These are phyloP conservation scores for Dascyllus trimaculatus DNA, from an alignment of 2,113 vertebrate species.

Conservation along the genomic window DNA sequence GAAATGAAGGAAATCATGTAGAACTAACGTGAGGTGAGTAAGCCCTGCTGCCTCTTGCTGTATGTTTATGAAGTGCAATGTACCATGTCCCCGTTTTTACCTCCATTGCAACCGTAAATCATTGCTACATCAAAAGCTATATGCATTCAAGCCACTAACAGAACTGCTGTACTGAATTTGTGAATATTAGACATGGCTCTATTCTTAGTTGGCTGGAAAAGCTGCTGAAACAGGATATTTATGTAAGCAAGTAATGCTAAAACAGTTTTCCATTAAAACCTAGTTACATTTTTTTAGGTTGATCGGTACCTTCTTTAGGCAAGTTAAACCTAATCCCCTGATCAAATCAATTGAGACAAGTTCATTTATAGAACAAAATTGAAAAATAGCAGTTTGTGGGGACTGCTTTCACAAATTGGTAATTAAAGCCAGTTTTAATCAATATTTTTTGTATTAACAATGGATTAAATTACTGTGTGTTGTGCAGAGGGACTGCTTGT, in stretches of 20 bases:
- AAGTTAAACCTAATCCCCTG: not conserved
- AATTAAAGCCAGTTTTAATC: slow-evolving; percentile 15
- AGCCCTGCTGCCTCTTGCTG: slow-evolving; percentile 25
- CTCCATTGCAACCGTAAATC: slow-evolving; percentile 40
- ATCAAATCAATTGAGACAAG: not conserved
- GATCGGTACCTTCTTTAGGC: not conserved
- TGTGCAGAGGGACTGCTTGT: slow-evolving; percentile 8
- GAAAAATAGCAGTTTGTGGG: not conserved
- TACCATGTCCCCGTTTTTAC: slow-evolving; percentile 42
- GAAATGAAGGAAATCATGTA: slow-evolving; percentile 50
- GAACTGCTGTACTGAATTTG: not conserved
- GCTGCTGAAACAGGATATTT: slow-evolving; percentile 33
- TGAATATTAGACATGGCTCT: not conserved
- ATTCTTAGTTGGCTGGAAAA: not conserved
- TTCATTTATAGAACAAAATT: not conserved
- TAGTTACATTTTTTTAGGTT: slow-evolving; percentile 30
- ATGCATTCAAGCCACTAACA: too few relatives aligned
- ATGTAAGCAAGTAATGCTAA: not conserved
- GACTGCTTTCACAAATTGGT: not conserved
- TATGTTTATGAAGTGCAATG: slow-evolving; percentile 63
- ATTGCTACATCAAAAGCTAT: not conserved
- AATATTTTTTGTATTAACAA: slow-evolving; percentile 20
- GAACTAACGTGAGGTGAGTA: slow-evolving; percentile 32
- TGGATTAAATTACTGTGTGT: not conserved
- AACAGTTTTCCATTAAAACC: slow-evolving; percentile 38